phyloP scores from a whole-genome alignment of 1,140 invertebrate genomes.

The Stenopsyche tienmushanensis region DNA sequence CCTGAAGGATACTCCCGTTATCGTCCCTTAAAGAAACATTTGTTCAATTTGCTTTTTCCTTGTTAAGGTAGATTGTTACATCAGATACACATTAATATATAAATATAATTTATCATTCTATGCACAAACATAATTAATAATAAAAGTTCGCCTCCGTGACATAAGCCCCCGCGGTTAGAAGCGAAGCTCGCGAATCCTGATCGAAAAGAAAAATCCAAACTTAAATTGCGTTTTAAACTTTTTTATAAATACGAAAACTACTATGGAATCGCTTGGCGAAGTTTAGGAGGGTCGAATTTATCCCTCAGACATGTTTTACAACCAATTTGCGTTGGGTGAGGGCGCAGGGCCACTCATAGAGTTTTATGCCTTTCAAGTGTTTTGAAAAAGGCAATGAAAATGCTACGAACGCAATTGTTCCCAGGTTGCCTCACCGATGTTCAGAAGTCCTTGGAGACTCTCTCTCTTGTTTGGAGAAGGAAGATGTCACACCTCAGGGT shows the following conservation, averaged over 20 bases:
- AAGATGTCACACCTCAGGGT: slow-evolving; percentile 1
- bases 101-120: slow-evolving; percentile 15
- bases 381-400: slow-evolving; percentile 28
- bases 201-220: no score
- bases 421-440: not conserved
- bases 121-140: slow-evolving; percentile 15
- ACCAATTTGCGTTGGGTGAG: slow-evolving; percentile 10
- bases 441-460: not conserved
- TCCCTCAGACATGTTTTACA: slow-evolving; percentile 28
- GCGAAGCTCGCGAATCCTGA: no score
- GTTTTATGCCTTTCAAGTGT: slow-evolving; percentile 18
- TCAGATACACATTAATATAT: slow-evolving; percentile 15
- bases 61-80: slow-evolving; percentile 15
- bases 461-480: not conserved
- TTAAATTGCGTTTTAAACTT: no score
- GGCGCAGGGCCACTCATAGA: slow-evolving; percentile 18
- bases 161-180: not conserved
- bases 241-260: no score
- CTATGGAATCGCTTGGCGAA: no score
- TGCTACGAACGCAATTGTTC: slow-evolving; percentile 27
- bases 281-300: no score
- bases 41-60: slow-evolving; percentile 14
- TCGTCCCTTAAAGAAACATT: slow-evolving; percentile 14
- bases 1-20: slow-evolving; percentile 15
- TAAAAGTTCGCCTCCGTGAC: not conserved